Percentiles rank a stretch among this genome's conserved stretches.
These are phyloP conservation scores for Buphagus erythrorhynchus DNA, from an alignment of 2,797 vertebrate genomes.

Conservation along the genomic window DNA sequence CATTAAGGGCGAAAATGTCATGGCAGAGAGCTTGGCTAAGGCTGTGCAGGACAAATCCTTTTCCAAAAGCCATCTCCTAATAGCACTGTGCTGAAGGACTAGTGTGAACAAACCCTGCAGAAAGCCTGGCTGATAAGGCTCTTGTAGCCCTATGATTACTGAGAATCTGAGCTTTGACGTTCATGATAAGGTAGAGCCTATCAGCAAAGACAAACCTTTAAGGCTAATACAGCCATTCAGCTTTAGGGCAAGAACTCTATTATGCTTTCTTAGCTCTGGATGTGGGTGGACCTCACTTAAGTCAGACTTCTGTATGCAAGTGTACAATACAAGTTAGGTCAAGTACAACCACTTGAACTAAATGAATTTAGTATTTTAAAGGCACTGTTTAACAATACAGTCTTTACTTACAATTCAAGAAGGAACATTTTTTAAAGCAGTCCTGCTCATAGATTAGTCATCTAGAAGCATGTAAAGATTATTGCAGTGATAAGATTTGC, in stretches of 20 bases:
- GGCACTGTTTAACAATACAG: background rate
- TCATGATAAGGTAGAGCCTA: background rate
- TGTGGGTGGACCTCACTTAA: fast-evolving
- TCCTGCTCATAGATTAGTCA: background rate
- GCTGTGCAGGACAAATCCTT: background rate
- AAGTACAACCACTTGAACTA: background rate
- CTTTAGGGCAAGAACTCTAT: background rate
- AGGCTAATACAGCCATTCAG: background rate
- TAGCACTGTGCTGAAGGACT: background rate
- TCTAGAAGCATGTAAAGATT: background rate
- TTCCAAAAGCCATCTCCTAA: background rate
- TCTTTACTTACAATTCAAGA: background rate
- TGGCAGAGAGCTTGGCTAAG: no score
- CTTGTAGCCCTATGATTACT: background rate
- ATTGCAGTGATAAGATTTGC: background rate
- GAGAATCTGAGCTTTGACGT: background rate
- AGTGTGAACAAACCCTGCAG: background rate
- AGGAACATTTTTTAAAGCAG: background rate
- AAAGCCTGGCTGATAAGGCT: background rate
- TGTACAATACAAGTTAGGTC: background rate
- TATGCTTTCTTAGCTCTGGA: background rate
- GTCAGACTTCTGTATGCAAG: background rate
- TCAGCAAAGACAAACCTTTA: constrained; percentile 1
- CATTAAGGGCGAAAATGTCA: no score
- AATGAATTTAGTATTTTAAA: background rate